These are phyloP conservation scores for Petrocephalus schoutedeni DNA, from an alignment of 2,797 vertebrate species.

Conservation along the genomic window DNA sequence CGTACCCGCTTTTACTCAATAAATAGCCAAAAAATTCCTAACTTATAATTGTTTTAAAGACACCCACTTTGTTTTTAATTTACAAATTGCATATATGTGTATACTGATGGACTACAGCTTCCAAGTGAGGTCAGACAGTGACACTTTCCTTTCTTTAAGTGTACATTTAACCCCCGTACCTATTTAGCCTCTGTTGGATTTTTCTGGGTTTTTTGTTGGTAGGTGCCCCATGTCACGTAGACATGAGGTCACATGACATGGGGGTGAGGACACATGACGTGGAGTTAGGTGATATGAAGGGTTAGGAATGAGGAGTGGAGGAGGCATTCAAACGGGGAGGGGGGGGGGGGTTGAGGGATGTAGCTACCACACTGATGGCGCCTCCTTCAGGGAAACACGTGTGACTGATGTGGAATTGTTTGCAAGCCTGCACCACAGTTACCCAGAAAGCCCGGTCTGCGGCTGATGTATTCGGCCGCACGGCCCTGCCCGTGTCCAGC, in stretches of 20 bases:
- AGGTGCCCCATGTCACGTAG: background rate
- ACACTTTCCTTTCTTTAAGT: background rate
- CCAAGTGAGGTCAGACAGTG: background rate
- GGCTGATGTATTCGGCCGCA: constrained; percentile 25
- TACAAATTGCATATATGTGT: background rate
- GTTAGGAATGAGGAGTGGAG: background rate
- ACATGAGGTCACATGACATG: background rate
- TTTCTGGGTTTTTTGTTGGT: background rate
- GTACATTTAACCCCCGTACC: background rate
- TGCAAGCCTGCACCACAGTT: constrained; percentile 23
- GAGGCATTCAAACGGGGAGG: background rate
- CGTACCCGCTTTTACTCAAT: background rate
- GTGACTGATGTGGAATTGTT: constrained; percentile 25
- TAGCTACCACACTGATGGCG: background rate
- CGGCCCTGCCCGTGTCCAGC: constrained; percentile 3
- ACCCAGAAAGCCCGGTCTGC: constrained; percentile 10
- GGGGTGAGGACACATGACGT: background rate
- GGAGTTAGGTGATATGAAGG: background rate
- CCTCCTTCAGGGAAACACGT: constrained; percentile 37
- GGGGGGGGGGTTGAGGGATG: background rate
- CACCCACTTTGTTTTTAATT: background rate
- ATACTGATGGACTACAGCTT: background rate
- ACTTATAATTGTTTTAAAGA: background rate
- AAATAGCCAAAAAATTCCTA: background rate
- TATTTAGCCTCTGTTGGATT: background rate